Evolutionary conservation across 2,888 invertebrate species (phyloP), one percentile per base, ranked within the genome.

Genomic region (Leptopilina drosophilae): DNA sequence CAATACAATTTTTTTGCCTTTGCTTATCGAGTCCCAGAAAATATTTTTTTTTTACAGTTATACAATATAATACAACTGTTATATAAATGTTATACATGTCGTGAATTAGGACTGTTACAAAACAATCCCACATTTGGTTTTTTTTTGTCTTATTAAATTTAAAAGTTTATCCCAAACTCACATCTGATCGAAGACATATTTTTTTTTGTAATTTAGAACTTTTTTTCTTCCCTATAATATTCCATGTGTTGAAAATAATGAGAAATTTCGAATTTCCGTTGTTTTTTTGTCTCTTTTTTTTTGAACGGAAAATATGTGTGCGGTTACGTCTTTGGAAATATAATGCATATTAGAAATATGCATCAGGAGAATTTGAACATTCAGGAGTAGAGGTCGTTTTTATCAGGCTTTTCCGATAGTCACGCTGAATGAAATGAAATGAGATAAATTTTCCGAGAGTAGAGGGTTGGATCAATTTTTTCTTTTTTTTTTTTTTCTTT

Each of bases 51-150:
- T 56, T 42, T 11, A 64, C 33, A 56, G 73, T 73, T 53, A 73
- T 64, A 64, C 64, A 73, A 73, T 73, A 73, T 73, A 53, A 73
- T 73, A 73, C 73, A 56, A 73, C 56, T 73, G 56, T 73, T 73
- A 73, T 73, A 14, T 62, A 62, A 62, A 62, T 73, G 56, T 73
- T 56, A 56, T 9, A 73, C 9, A 53, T 20, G 20, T 73, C 9
- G 33, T 56, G n/a, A n/a, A 73, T 20, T 73, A 56, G 53, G 33
- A 56, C 6, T 73, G 73, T 73, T 73, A 49, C 26, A 73, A 33
- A 73, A 73, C 73, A 73, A 9, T 73, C 26, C n/a, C 33, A 73
- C 1, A 49, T n/a, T 33, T 9, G n/a, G 14, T 53, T 33, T 33
- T 49, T n/a, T n/a, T n/a, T n/a, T n/a, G n/a, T n/a, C n/a, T n/a